Evolutionary conservation across 2,113 vertebrate genomes (phyloP).

Genomic region (Atlantisia rogersi): DNA sequence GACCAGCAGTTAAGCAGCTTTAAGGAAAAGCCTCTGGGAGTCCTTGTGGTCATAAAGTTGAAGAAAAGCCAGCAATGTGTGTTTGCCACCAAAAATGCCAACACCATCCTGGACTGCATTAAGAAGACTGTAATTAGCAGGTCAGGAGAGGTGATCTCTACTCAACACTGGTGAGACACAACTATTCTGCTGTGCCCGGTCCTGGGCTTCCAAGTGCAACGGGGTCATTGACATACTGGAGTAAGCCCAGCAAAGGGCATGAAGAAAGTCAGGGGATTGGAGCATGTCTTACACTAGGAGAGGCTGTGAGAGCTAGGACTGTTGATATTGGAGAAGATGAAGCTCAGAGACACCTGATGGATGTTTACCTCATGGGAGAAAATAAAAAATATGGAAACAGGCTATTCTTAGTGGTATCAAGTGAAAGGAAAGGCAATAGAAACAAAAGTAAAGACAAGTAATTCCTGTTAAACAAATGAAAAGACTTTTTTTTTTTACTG

Average conservation of each 20-base stretch:
- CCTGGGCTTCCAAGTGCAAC: not conserved
- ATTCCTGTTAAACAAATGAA: not conserved
- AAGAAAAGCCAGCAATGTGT: not conserved
- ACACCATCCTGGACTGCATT: not conserved
- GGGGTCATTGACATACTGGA: not conserved
- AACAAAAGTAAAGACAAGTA: not conserved
- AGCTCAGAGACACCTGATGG: not conserved
- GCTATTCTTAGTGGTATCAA: not conserved
- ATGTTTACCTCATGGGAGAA: not conserved
- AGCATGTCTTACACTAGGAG: accelerated
- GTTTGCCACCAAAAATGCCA: not conserved
- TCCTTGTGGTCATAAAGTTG: not conserved
- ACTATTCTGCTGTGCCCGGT: not conserved
- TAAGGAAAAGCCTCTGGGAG: not conserved
- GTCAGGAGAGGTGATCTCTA: not conserved
- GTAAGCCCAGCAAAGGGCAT: not conserved
- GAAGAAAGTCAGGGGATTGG: not conserved
- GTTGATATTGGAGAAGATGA: not conserved
- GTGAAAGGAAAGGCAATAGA: not conserved
- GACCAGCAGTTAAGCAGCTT: not conserved
- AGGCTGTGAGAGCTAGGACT: not conserved
- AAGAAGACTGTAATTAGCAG: not conserved
- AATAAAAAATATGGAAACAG: not conserved
- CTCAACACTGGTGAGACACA: not conserved
- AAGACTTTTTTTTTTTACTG: not conserved